phyloP scores from a whole-genome alignment of 2,113 vertebrate genomes.

The Nyctibius bracteatus region DNA sequence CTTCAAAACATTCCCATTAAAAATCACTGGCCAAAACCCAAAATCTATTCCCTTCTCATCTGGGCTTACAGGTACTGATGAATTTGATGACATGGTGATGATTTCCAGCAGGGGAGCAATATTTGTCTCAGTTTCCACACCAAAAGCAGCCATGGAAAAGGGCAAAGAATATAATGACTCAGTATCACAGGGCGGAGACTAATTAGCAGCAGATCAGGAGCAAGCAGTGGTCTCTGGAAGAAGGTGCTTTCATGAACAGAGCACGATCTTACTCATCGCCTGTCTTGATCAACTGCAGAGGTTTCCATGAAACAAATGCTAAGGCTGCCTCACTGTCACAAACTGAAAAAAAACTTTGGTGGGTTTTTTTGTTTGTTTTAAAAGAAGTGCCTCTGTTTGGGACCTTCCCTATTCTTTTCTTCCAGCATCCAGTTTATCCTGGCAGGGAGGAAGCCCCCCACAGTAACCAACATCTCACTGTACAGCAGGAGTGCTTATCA shows the following conservation, averaged over 20 bases:
- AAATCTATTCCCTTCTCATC: background rate
- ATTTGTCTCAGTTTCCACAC: constrained; percentile 43
- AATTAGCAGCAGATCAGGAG: constrained; percentile 44
- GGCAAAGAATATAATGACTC: constrained; percentile 48
- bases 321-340: background rate
- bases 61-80: background rate
- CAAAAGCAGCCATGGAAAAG: constrained; percentile 47
- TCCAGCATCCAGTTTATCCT: background rate
- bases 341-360: background rate
- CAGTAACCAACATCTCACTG: background rate
- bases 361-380: background rate
- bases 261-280: background rate
- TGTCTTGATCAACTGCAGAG: constrained; percentile 28
- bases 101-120: constrained; percentile 29
- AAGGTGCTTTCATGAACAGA: constrained; percentile 35
- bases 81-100: background rate
- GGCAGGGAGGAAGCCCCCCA: background rate
- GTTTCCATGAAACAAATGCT: constrained; percentile 30
- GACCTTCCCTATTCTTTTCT: background rate
- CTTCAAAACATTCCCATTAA: background rate
- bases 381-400: background rate
- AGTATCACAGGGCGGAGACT: constrained; percentile 31
- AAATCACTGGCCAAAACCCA: background rate
- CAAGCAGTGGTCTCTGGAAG: constrained; percentile 38
- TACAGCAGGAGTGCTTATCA: background rate